A percentile compares a stretch with the other conserved stretches of the same genome.
Evolutionary conservation across 37 sponge, comb jelly and placozoan species (phyloP).

Genomic region (Crambe crambe): DNA sequence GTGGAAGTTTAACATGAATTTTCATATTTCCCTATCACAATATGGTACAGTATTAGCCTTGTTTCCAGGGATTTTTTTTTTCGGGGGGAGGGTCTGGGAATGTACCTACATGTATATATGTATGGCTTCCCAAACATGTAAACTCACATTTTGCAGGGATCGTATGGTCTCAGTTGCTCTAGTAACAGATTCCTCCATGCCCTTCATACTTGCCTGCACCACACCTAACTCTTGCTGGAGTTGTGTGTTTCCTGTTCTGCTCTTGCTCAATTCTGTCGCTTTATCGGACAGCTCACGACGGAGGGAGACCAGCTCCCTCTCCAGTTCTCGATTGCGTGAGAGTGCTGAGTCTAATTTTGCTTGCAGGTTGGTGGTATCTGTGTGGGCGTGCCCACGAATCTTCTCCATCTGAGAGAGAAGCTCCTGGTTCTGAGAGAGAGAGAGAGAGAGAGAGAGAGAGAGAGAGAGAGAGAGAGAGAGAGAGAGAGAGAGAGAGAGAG

Average conservation of each 20-base stretch:
- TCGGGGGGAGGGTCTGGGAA: too few species aligned
- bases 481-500: neutral
- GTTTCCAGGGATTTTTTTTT: too few species aligned
- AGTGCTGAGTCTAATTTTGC: neutral
- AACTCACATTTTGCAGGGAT: neutral
- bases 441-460: neutral
- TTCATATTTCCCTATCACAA: too few species aligned
- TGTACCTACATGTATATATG: too few species aligned
- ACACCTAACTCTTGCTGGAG: neutral
- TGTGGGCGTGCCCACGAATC: neutral
- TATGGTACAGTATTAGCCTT: too few species aligned
- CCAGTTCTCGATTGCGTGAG: neutral
- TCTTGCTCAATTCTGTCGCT: neutral
- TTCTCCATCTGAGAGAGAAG: neutral
- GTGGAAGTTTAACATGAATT: too few species aligned
- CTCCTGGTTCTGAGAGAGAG: neutral
- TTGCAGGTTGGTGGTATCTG: neutral
- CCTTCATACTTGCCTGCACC: neutral
- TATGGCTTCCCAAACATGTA: too few species aligned
- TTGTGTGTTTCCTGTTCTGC: neutral
- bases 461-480: neutral
- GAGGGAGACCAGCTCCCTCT: neutral
- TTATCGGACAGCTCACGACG: neutral
- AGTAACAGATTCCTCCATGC: neutral
- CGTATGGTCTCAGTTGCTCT: neutral